These are phyloP conservation scores for Varroa destructor DNA, from an alignment of 1,140 invertebrate species.

Conservation along the genomic window DNA sequence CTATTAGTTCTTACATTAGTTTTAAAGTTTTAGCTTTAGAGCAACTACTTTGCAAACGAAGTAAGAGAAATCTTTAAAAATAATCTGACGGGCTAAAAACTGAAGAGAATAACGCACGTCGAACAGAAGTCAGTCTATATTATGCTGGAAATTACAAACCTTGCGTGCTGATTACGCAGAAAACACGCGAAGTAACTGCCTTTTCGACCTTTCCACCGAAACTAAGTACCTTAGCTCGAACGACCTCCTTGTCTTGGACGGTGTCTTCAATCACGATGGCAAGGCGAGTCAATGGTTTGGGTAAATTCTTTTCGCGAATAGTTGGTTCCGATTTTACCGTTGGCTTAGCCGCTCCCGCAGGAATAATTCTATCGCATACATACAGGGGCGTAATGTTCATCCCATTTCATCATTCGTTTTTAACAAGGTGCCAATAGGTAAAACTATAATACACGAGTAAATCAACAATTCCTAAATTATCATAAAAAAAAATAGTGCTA, in stretches of 20 bases:
- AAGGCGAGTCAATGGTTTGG: slow-evolving; percentile 58
- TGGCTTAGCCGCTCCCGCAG: neutral
- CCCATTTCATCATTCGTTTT: too few relatives aligned
- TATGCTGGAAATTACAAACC: slow-evolving; percentile 37
- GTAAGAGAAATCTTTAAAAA: neutral
- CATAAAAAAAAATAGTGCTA: too few relatives aligned
- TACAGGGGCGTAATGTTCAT: too few relatives aligned
- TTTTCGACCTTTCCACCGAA: slow-evolving; percentile 59
- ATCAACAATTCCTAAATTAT: too few relatives aligned
- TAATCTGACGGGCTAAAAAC: too few relatives aligned
- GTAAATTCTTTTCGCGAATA: neutral
- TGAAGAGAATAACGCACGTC: too few relatives aligned
- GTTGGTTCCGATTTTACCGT: neutral
- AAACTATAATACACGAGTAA: too few relatives aligned
- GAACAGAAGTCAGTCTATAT: neutral
- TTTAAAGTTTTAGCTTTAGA: neutral
- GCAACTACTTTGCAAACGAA: neutral
- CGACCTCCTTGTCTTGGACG: slow-evolving; percentile 47
- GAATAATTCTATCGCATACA: neutral
- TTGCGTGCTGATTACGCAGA: slow-evolving; percentile 60
- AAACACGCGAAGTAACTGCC: slow-evolving; percentile 52
- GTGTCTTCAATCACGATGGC: slow-evolving; percentile 57
- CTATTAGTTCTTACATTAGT: neutral
- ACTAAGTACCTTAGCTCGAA: slow-evolving; percentile 30
- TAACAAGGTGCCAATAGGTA: too few relatives aligned